Base-by-base conservation (phyloP, 2,113 vertebrate species). In the Maylandia zebra region DNA sequence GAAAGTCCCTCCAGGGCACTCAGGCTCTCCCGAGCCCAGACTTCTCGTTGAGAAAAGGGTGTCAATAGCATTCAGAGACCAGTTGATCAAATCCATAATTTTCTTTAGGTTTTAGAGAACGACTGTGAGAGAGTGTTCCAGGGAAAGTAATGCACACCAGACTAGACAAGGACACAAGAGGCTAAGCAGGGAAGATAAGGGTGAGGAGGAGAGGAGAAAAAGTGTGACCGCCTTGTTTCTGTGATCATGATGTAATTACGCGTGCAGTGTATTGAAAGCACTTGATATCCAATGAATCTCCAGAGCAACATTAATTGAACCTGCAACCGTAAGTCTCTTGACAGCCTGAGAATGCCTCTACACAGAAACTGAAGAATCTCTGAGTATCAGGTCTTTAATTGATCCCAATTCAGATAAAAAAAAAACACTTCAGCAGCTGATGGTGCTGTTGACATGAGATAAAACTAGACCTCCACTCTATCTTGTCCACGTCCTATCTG, bases 391-490 rank as follows among this genome's bases (percentile, higher is more conserved):
- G 7, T 53, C 32, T 22, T n/a, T 52, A 61, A 78, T 3, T 66
- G 19, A 80, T 30, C 13, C 6, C 3, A n/a, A 38, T 9, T 30
- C 9, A 45, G 38, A 19, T 7, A 27, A 52, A 57, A 56, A 16
- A n/a, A 16, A 9, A 52, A n/a, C 4, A 2, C 22, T 52, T 83
- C 30, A 78, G 45, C 30, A 13, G 71, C 50, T 64, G 5, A 1
- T 14, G 43, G 43, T 45, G 43, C 13, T 45, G 13, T 45, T 45
- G 0, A 45, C 45, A 83, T 61, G 24, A 8, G 86, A 83, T 89
- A 22, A 87, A 74, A 66, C 71, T 7, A 32, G 85, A 87, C 81
- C 76, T 76, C 85, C 14, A 10, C 81, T 38, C 80, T 13, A n/a
- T 43, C 7, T 61, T 5, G 1, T 22, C 19, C 48, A 8, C 7